phyloP scores from a whole-genome alignment of 2,888 invertebrate genomes.

The Acrobeloides nanus region DNA sequence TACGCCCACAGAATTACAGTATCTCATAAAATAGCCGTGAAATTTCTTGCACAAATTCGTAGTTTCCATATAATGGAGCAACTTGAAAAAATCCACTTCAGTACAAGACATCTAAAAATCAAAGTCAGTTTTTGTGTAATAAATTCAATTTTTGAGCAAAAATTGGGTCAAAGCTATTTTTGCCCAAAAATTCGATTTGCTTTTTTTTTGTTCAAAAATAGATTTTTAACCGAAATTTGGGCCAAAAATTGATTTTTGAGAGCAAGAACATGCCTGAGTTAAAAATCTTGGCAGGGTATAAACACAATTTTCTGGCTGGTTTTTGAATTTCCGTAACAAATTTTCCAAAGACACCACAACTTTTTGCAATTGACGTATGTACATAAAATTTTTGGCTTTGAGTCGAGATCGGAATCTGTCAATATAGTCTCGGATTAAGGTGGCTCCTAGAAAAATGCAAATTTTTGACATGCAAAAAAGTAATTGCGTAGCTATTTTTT shows the following conservation, averaged over 20 bases:
- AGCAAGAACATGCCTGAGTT: conserved; percentile 5
- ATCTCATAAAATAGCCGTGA: conserved; percentile 28
- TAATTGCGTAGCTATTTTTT: no score
- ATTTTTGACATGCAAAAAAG: no score
- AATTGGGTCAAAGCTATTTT: background rate
- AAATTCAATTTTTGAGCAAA: no score
- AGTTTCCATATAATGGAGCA: conserved; percentile 34
- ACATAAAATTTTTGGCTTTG: conserved; percentile 25
- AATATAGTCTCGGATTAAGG: conserved; percentile 12
- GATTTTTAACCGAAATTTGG: no score
- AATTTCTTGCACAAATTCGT: conserved; percentile 39
- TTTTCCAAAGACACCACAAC: conserved; percentile 20
- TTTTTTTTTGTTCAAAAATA: no score
- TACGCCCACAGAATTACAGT: no score
- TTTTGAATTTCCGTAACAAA: conserved; percentile 1
- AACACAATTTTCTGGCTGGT: background rate
- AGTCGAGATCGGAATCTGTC: conserved; percentile 16
- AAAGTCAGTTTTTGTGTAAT: background rate
- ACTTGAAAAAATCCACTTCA: conserved; percentile 37
- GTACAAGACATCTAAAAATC: conserved; percentile 26
- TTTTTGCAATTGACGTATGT: conserved; percentile 31
- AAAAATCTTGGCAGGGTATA: conserved; percentile 11
- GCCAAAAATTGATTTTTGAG: no score
- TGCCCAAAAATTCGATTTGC: no score
- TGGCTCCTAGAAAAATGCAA: no score